Conservation (phyloP, 2,888 invertebrate genomes). For the Apamea epomidion region DNA sequence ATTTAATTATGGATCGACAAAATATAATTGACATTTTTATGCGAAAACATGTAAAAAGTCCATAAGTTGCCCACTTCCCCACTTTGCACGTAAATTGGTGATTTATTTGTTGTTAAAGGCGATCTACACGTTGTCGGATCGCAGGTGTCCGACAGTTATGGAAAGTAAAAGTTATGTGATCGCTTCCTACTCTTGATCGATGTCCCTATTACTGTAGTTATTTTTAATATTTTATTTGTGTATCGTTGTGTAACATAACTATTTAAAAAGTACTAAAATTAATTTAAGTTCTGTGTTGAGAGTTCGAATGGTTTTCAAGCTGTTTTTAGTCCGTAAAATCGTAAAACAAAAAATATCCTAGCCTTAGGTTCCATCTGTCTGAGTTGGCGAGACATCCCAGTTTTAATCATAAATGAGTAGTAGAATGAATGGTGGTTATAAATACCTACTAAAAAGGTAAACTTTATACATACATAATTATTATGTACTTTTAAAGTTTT, state of each 20-base stretch:
- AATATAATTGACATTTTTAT: constrained; percentile 60
- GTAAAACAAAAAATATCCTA: background rate
- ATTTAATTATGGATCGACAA: constrained; percentile 55
- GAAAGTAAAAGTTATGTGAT: constrained; percentile 60
- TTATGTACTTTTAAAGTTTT: background rate
- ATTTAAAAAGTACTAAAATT: background rate
- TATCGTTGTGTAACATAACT: background rate
- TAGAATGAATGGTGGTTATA: background rate
- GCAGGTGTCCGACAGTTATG: constrained; percentile 42
- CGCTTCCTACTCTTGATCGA: constrained; percentile 41
- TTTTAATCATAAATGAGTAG: background rate
- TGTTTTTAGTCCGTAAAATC: background rate
- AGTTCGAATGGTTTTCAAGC: background rate
- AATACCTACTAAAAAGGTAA: background rate
- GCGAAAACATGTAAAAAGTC: constrained; percentile 39
- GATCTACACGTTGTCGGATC: constrained; percentile 32
- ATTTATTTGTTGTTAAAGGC: constrained; percentile 61
- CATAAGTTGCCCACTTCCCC: constrained; percentile 21
- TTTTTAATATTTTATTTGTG: constrained; percentile 4
- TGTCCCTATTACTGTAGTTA: constrained; percentile 25
- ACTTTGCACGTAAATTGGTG: constrained; percentile 29
- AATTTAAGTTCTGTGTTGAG: background rate
- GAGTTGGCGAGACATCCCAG: background rate
- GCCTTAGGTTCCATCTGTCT: background rate
- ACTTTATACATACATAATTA: background rate